Evolutionary conservation across 2,113 vertebrate species (phyloP).

Genomic region (Sebastes fasciatus): DNA sequence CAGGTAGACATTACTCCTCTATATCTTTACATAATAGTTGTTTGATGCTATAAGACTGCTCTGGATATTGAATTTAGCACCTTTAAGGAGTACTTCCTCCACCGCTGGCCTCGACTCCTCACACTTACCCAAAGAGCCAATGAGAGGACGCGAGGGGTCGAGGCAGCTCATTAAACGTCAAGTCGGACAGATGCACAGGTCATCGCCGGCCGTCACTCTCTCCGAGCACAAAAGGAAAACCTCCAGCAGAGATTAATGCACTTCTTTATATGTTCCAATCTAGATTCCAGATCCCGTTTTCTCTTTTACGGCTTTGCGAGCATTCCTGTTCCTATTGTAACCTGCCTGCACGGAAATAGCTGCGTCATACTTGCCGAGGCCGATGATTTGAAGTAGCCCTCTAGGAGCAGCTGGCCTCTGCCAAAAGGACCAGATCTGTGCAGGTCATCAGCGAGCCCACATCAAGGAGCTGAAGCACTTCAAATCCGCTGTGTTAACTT

Average conservation of each 20-base stretch:
- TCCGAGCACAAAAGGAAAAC: slow-evolving; percentile 47
- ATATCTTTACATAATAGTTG: too few relatives aligned
- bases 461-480: slow-evolving; percentile 72
- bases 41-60: too few relatives aligned
- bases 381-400: slow-evolving; percentile 68
- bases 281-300: slow-evolving; percentile 81
- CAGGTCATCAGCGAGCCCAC: slow-evolving; percentile 77
- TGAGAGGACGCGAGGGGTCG: slow-evolving; percentile 30
- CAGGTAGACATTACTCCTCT: too few relatives aligned
- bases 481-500: slow-evolving; percentile 79
- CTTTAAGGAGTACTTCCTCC: neutral
- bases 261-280: slow-evolving; percentile 77
- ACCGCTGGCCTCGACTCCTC: neutral
- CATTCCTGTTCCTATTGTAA: slow-evolving; percentile 79
- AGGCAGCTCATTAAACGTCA: slow-evolving; percentile 50
- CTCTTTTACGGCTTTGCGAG: slow-evolving; percentile 74
- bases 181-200: slow-evolving; percentile 66
- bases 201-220: slow-evolving; percentile 34
- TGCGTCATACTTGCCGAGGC: slow-evolving; percentile 70
- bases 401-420: slow-evolving; percentile 67
- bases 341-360: slow-evolving; percentile 76
- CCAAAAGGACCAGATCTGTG: slow-evolving; percentile 70
- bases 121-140: slow-evolving; percentile 46
- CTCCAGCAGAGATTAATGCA: slow-evolving; percentile 80
- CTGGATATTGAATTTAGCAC: neutral